Conservation (phyloP, 2,888 invertebrate genomes). For the Drosophila mercatorum region DNA sequence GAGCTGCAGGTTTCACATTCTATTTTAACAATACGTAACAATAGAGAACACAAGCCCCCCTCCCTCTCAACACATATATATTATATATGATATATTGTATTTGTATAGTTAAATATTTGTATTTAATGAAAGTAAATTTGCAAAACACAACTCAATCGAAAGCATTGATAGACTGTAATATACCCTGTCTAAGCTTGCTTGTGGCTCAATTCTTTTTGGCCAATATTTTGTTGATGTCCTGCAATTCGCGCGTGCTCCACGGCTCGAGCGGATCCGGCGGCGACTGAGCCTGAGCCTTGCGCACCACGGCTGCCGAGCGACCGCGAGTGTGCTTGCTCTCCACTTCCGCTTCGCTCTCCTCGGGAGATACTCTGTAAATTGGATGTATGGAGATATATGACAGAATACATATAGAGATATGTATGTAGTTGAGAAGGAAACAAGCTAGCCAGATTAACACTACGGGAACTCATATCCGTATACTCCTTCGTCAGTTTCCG, state of each 20-base stretch:
- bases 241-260: conserved; percentile 90
- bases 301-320: conserved; percentile 73
- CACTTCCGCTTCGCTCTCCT: conserved; percentile 72
- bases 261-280: conserved; percentile 89
- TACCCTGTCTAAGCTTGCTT: background rate
- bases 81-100: conserved; percentile 25
- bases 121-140: conserved; percentile 36
- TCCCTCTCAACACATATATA: conserved; percentile 3
- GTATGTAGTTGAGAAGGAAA: background rate
- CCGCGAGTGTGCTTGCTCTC: conserved; percentile 52
- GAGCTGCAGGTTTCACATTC: conserved; percentile 37
- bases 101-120: conserved; percentile 35
- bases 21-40: conserved; percentile 32
- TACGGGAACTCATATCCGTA: too few species aligned
- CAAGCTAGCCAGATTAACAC: too few species aligned
- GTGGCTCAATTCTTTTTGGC: conserved; percentile 65
- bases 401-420: too few species aligned
- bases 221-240: conserved; percentile 89
- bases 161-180: background rate
- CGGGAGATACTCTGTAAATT: conserved; percentile 79
- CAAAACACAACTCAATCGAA: conserved; percentile 21
- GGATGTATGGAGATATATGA: background rate
- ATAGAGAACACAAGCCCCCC: background rate
- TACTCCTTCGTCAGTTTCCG: background rate
- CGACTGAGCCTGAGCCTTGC: conserved; percentile 77